Evolutionary conservation across 2,113 vertebrate species (phyloP).

Genomic region (Phaetusa simplex): DNA sequence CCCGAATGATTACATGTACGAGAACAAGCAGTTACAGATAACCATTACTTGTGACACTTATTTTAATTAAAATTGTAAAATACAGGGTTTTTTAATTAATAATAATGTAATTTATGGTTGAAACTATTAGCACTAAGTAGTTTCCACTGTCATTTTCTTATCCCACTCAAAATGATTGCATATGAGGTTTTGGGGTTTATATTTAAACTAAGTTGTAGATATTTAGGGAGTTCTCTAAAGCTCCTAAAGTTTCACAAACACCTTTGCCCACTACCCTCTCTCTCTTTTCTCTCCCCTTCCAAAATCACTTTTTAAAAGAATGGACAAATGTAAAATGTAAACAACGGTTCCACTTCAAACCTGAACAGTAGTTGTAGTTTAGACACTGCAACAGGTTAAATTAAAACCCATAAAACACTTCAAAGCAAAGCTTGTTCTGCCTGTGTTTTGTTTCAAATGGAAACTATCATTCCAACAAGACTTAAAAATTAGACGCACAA

Average conservation of each 20-base stretch:
- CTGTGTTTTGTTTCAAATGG: background rate
- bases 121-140: background rate
- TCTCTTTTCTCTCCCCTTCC: background rate
- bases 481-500: background rate
- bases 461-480: background rate
- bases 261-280: background rate
- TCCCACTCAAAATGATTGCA: background rate
- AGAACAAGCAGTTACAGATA: background rate
- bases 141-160: background rate
- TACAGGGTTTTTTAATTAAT: background rate
- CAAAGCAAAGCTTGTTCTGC: background rate
- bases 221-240: background rate
- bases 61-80: background rate
- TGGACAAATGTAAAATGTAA: background rate
- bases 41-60: background rate
- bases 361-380: background rate
- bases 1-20: background rate
- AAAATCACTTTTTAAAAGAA: background rate
- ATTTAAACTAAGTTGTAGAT: background rate
- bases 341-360: background rate
- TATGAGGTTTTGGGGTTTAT: background rate
- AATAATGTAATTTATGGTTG: background rate
- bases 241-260: background rate
- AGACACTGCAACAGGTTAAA: background rate
- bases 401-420: background rate